Evolutionary conservation across 2,888 invertebrate species (phyloP).

Genomic region (Ditylenchus weischeri): DNA sequence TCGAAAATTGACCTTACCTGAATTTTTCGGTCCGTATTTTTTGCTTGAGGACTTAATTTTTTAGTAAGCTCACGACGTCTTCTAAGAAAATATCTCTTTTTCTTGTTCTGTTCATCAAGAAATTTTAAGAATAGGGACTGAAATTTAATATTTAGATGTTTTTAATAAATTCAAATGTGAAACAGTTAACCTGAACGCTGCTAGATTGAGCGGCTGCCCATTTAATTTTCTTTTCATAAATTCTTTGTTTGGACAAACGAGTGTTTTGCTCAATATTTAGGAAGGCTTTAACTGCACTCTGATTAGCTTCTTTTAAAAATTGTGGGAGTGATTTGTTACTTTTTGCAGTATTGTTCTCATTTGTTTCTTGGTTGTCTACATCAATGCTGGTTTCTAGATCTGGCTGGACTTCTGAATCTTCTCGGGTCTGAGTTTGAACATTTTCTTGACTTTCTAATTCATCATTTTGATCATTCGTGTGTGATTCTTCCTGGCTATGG

Average conservation of each 20-base stretch:
- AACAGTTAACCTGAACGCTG: neutral
- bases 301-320: neutral
- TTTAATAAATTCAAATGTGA: neutral
- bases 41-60: neutral
- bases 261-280: neutral
- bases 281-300: neutral
- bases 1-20: neutral
- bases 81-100: neutral
- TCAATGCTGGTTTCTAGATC: too few relatives aligned
- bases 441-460: too few relatives aligned
- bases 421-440: too few relatives aligned
- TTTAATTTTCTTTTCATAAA: neutral
- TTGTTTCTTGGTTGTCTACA: too few relatives aligned
- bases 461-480: too few relatives aligned
- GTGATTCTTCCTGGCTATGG: too few relatives aligned
- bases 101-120: neutral
- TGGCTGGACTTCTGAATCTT: too few relatives aligned
- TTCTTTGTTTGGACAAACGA: neutral
- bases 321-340: neutral
- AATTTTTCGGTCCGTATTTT: neutral
- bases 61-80: neutral
- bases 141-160: neutral
- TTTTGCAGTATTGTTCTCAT: too few relatives aligned
- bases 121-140: neutral
- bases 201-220: neutral